Evolutionary conservation across 2,888 invertebrate species (phyloP).

Genomic region (Nomada fabriciana): DNA sequence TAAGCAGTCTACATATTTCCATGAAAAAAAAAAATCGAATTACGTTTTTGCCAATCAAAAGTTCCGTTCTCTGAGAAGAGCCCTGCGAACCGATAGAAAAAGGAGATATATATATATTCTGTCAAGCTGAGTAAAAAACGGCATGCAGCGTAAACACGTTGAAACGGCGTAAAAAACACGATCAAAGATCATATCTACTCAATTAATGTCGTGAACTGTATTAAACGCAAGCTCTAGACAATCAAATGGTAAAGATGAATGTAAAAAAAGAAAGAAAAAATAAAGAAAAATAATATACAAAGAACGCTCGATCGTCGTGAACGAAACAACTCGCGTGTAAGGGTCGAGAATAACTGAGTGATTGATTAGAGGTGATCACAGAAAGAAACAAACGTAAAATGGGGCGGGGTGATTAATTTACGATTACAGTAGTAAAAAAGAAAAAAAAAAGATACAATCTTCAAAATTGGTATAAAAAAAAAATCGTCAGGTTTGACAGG

Average conservation of each 20-base stretch:
- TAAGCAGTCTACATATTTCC: neutral
- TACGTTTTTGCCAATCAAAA: neutral
- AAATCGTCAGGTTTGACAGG: constrained; percentile 85
- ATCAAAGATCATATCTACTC: constrained; percentile 71
- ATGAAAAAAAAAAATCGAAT: neutral
- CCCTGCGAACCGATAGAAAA: constrained; percentile 49
- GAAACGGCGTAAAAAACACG: constrained; percentile 68
- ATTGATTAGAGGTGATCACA: constrained; percentile 69
- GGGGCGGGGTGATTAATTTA: constrained; percentile 84
- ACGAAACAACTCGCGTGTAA: constrained; percentile 73
- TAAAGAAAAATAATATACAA: constrained; percentile 3
- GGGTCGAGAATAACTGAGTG: constrained; percentile 76
- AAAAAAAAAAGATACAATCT: constrained; percentile 78
- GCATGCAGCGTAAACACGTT: constrained; percentile 71
- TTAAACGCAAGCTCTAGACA: constrained; percentile 71
- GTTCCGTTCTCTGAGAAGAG: constrained; percentile 54
- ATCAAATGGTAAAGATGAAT: constrained; percentile 69
- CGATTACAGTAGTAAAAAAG: constrained; percentile 83
- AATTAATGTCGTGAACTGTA: constrained; percentile 70
- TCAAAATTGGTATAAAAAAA: constrained; percentile 84
- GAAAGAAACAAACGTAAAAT: constrained; percentile 81
- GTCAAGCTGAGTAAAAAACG: constrained; percentile 70
- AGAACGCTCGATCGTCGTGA: constrained; percentile 70
- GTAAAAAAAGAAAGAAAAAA: constrained; percentile 51
- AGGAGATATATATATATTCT: constrained; percentile 47